Evolutionary conservation across 2,888 invertebrate species (phyloP), one percentile per base, ranked within the genome.

Genomic region (Cepaea hortensis): DNA sequence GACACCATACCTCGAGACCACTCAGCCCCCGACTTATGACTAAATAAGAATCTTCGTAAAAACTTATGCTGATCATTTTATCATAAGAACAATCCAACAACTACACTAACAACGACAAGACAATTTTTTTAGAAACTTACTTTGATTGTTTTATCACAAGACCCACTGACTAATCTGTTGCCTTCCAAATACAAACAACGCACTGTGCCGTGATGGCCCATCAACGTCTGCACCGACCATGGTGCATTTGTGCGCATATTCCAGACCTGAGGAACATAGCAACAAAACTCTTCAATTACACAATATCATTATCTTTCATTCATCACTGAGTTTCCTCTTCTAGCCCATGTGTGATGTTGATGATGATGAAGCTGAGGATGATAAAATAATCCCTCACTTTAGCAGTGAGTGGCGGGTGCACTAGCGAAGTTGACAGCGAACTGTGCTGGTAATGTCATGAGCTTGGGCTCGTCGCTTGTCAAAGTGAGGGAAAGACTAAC

Each of bases 171-270:
- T 23, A 95, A 92, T 62, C 94, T 93, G 89, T 93, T 94, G 3
- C 93, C 93, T 83, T 95, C 94, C 86, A 95, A 91, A 90, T 95
- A 95, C 11, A 95, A 93, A 92, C 95, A 95, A 15, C 95, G 91
- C 0, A 95, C 95, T 48, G 95, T 95, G 48, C 95, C 95, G 72
- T 95, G 95, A 90, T 95, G 95, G 55, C 95, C 95, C 70, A 95
- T 95, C 81, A 95, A 90, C 0, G 95, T 95, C 93, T 95, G 95
- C 18, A 95, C 95, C 72, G 95, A 95, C 95, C 95, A 95, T 23
- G 93, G 95, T 83, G 94, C 95, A 92, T 95, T 95, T 20, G 95
- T 95, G 11, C 95, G 91, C 87, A 95, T 95, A 91, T 95, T 95
- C 95, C 95, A 95, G 20, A 95, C 95, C 94, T 95, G 62, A 35